phyloP scores from a whole-genome alignment of 2,797 vertebrate species.

The Anguilla anguilla region DNA sequence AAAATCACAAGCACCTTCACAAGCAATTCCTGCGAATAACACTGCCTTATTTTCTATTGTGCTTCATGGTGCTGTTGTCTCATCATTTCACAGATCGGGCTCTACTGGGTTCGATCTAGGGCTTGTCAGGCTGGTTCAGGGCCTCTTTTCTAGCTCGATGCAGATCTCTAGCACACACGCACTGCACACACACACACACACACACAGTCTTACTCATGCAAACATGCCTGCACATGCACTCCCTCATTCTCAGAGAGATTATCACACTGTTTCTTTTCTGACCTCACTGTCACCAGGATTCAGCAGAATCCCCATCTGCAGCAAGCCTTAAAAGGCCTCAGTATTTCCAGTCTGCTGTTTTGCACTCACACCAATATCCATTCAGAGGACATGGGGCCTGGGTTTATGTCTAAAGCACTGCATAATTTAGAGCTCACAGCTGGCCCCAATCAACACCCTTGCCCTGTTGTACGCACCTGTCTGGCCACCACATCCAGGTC shows the following conservation, averaged over 20 bases:
- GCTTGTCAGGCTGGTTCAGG: too few relatives aligned
- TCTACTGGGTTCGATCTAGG: too few relatives aligned
- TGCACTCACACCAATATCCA: not conserved
- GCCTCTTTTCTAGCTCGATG: too few relatives aligned
- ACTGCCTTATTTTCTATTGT: too few relatives aligned
- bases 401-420: not conserved
- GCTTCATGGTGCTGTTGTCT: too few relatives aligned
- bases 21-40: too few relatives aligned
- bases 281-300: not conserved
- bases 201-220: not conserved
- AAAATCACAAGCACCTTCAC: not conserved
- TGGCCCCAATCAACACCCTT: not conserved
- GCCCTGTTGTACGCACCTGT: slow-evolving; percentile 63
- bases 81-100: too few relatives aligned
- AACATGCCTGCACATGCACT: not conserved
- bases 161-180: not conserved
- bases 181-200: not conserved
- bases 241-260: not conserved
- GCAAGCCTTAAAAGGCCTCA: not conserved
- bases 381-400: too few relatives aligned
- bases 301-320: slow-evolving; percentile 1
- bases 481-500: slow-evolving; percentile 74
- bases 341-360: not conserved
- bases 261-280: not conserved
- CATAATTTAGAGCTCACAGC: not conserved